Evolutionary conservation across 2,888 invertebrate genomes (phyloP).

Genomic region (Tetragonisca angustula): DNA sequence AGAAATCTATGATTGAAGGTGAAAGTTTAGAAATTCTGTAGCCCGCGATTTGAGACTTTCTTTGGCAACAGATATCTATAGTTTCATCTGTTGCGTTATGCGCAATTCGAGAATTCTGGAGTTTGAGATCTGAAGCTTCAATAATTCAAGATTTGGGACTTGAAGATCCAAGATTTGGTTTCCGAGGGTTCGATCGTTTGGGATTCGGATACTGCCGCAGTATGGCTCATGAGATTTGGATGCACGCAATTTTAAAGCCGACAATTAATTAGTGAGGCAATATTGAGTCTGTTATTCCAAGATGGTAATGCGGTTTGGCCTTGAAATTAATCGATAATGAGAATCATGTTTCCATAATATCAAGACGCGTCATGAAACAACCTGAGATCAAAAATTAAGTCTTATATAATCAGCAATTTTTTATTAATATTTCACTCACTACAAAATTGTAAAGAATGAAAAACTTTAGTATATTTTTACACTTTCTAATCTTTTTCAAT

Average conservation of each 20-base stretch:
- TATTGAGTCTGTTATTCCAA: background rate
- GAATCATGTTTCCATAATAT: background rate
- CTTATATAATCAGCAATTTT: no score
- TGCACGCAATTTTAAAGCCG: background rate
- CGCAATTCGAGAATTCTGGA: background rate
- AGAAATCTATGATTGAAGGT: background rate
- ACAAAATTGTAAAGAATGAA: no score
- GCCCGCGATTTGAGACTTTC: background rate
- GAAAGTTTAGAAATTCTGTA: background rate
- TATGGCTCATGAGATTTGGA: background rate
- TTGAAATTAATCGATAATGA: background rate
- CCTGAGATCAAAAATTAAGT: no score
- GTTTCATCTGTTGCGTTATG: background rate
- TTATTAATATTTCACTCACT: no score
- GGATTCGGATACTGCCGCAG: background rate
- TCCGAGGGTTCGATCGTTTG: background rate
- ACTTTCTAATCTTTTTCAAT: no score
- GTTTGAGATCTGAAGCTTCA: background rate
- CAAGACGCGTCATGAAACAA: background rate
- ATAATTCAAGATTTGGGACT: background rate
- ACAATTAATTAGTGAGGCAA: background rate
- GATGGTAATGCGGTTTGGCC: background rate
- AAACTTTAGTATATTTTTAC: no score
- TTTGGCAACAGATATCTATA: background rate
- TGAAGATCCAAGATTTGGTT: background rate